Evolutionary conservation across 2,797 vertebrate genomes (phyloP).

Genomic region (Muscicapa comitata): DNA sequence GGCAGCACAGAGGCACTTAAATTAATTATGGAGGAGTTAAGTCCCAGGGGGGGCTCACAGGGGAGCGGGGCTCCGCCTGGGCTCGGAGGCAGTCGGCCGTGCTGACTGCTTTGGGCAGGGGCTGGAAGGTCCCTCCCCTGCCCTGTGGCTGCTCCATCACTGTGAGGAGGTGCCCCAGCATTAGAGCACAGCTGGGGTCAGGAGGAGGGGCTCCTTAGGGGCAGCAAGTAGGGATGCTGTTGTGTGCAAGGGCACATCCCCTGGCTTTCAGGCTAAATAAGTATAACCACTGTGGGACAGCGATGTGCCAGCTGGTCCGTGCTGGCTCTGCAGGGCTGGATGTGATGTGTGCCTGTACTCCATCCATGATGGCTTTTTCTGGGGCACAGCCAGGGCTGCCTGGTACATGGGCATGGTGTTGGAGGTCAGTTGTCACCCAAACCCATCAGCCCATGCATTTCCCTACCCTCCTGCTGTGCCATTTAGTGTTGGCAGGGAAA

Average conservation of each 20-base stretch:
- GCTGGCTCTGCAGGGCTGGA: fast-evolving
- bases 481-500: background rate
- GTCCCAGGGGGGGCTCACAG: background rate
- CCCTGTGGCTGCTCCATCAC: background rate
- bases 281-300: fast-evolving
- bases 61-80: background rate
- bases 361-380: background rate
- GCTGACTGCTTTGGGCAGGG: background rate
- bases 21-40: background rate
- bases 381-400: background rate
- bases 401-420: background rate
- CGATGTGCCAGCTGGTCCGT: fast-evolving
- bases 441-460: background rate
- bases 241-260: background rate
- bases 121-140: background rate
- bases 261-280: background rate
- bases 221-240: fast-evolving
- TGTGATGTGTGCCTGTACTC: background rate
- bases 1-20: background rate
- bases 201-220: background rate
- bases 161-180: background rate
- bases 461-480: background rate
- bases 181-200: background rate
- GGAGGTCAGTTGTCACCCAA: background rate
- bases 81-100: fast-evolving